A percentile compares a stretch with the other conserved stretches of the same genome.
phyloP scores from a whole-genome alignment of 1,140 invertebrate species.

The Battus philenor region DNA sequence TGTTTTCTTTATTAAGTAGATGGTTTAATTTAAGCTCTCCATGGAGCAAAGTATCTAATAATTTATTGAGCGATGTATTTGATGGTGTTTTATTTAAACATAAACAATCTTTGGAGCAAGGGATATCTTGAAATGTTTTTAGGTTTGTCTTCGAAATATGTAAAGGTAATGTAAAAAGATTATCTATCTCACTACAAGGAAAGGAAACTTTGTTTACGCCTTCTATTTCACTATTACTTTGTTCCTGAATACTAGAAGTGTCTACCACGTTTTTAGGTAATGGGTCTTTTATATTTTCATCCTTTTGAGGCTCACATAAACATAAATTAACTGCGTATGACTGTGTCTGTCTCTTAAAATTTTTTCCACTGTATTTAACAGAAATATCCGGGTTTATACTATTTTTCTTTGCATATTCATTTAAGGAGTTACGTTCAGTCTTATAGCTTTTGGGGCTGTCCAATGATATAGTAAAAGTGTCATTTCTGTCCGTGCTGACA shows the following conservation, averaged over 20 bases:
- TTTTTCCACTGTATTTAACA: conserved; percentile 14
- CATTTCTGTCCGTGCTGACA: conserved; percentile 7
- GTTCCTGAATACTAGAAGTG: no score
- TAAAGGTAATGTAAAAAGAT: no score
- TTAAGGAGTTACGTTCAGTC: conserved; percentile 3
- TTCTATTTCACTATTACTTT: not conserved
- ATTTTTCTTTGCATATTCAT: conserved; percentile 9
- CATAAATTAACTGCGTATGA: conserved; percentile 54
- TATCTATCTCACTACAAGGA: no score
- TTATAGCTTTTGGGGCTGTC: no score
- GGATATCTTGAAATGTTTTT: conserved; percentile 2
- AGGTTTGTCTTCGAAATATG: conserved; percentile 1
- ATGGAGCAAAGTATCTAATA: conserved; percentile 37
- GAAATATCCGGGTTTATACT: conserved; percentile 1
- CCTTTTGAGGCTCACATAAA: conserved; percentile 31
- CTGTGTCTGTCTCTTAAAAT: conserved; percentile 31
- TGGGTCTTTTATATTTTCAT: conserved; percentile 3
- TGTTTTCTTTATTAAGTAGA: conserved; percentile 9
- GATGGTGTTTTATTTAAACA: conserved; percentile 62
- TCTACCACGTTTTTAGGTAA: not conserved
- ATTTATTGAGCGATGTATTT: conserved; percentile 50
- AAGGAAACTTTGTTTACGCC: conserved; percentile 20
- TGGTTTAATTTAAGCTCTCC: conserved; percentile 12
- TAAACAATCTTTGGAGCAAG: conserved; percentile 35
- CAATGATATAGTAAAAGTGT: no score